Percentiles rank a stretch among this genome's conserved stretches.
Evolutionary conservation across 2,113 vertebrate genomes (phyloP).

Genomic region (Apaloderma vittatum): DNA sequence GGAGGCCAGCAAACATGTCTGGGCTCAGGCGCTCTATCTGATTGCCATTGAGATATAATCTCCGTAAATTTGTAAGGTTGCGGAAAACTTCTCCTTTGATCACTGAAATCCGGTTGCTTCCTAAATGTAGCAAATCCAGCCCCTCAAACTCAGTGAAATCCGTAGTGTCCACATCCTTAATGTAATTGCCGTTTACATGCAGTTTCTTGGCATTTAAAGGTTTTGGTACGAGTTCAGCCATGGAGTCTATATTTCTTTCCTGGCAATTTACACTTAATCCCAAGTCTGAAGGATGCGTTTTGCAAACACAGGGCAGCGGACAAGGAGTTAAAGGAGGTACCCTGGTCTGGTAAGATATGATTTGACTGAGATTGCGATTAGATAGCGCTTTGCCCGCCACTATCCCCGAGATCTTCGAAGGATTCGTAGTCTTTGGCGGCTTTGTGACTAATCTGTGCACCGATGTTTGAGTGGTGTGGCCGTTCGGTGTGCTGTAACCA

Average conservation of each 20-base stretch:
- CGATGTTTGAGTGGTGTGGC: slow-evolving; percentile 85
- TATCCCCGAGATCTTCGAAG: slow-evolving; percentile 95
- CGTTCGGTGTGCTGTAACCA: slow-evolving; percentile 85
- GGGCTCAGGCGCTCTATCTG: slow-evolving; percentile 93
- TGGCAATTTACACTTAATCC: slow-evolving; percentile 97
- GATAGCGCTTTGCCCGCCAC: slow-evolving; percentile 90
- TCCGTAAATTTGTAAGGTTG: slow-evolving; percentile 94
- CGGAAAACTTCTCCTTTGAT: slow-evolving; percentile 92
- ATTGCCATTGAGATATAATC: slow-evolving; percentile 96
- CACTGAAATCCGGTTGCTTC: slow-evolving; percentile 91
- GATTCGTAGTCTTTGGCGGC: slow-evolving; percentile 92
- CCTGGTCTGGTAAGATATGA: slow-evolving; percentile 93
- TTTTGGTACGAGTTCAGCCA: slow-evolving; percentile 89
- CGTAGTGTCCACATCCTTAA: slow-evolving; percentile 86
- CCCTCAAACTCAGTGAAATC: slow-evolving; percentile 95
- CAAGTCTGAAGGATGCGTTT: slow-evolving; percentile 94
- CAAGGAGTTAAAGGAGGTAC: slow-evolving; percentile 90
- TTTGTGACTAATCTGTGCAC: slow-evolving; percentile 88
- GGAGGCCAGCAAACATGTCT: slow-evolving; percentile 95
- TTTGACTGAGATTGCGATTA: slow-evolving; percentile 90
- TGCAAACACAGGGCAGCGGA: slow-evolving; percentile 92
- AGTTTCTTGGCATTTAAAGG: slow-evolving; percentile 95
- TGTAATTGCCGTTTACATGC: slow-evolving; percentile 94
- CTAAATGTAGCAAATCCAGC: slow-evolving; percentile 94
- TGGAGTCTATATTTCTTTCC: slow-evolving; percentile 90